A percentile compares a stretch with the other conserved stretches of the same genome.
Evolutionary conservation across 2,113 vertebrate genomes (phyloP).

Genomic region (Strix uralensis): DNA sequence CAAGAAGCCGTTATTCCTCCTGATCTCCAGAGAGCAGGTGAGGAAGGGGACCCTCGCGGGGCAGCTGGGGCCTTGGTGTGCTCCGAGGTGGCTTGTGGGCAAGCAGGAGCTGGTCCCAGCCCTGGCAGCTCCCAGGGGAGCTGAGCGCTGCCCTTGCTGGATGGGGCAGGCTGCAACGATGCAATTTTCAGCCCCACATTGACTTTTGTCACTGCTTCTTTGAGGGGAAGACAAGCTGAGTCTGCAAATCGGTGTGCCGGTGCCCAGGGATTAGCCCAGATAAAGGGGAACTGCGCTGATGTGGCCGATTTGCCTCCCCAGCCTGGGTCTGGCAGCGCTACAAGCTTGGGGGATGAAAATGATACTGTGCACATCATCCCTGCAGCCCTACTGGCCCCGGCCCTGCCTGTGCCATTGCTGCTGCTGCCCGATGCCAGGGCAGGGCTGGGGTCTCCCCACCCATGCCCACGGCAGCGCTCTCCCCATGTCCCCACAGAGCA

Average conservation of each 20-base stretch:
- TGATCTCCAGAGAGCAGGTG: not conserved
- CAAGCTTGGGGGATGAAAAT: fast-evolving
- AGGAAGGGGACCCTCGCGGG: not conserved
- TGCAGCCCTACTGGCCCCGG: fast-evolving
- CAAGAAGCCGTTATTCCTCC: not conserved
- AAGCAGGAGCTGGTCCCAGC: not conserved
- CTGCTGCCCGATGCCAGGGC: not conserved
- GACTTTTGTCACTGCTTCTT: slow-evolving; percentile 9
- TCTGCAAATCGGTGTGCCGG: not conserved
- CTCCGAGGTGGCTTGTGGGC: not conserved
- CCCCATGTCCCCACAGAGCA: not conserved
- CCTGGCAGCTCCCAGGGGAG: not conserved
- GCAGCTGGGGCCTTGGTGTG: not conserved
- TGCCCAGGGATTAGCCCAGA: not conserved
- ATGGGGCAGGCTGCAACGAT: not conserved
- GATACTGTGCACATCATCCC: not conserved
- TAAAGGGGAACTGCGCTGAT: not conserved
- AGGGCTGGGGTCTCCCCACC: too few species aligned
- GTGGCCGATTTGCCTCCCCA: not conserved
- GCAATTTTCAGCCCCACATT: not conserved
- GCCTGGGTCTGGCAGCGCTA: not conserved
- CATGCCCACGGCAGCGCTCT: fast-evolving
- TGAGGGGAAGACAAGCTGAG: slow-evolving; percentile 16
- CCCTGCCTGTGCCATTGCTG: not conserved
- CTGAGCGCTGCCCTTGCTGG: not conserved